A percentile compares a stretch with the other conserved stretches of the same genome.
Evolutionary conservation across 2,888 invertebrate genomes (phyloP).

Genomic region (Vandiemenella viatica): DNA sequence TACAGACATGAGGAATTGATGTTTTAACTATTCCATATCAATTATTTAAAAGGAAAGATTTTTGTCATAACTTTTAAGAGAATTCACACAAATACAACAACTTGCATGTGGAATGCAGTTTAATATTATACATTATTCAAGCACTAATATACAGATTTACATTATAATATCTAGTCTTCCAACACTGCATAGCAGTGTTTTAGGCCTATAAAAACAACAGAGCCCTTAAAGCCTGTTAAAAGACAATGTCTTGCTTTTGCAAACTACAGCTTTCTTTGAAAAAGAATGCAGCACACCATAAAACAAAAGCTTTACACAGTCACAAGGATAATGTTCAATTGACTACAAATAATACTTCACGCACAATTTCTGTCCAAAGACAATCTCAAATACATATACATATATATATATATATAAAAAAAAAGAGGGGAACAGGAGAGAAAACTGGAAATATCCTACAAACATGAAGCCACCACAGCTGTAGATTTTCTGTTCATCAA

Average conservation of each 20-base stretch:
- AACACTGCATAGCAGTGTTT: constrained; percentile 3
- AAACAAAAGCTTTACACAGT: background rate
- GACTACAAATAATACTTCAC: background rate
- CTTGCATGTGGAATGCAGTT: constrained; percentile 3
- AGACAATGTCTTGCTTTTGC: background rate
- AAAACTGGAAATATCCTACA: too few relatives aligned
- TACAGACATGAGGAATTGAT: too few relatives aligned
- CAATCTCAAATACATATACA: too few relatives aligned
- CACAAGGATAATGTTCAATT: background rate
- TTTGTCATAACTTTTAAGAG: too few relatives aligned
- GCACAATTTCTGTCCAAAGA: background rate
- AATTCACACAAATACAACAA: background rate
- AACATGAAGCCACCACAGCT: too few relatives aligned
- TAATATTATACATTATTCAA: background rate
- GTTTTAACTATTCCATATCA: too few relatives aligned
- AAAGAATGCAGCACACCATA: background rate
- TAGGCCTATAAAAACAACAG: constrained; percentile 3
- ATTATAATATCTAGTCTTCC: too few relatives aligned
- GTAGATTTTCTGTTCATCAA: too few relatives aligned
- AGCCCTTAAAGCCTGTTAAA: background rate
- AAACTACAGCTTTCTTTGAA: background rate
- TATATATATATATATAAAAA: too few relatives aligned
- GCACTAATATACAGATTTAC: background rate
- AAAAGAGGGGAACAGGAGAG: too few relatives aligned
- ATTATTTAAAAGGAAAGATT: too few relatives aligned